Conservation (phyloP, 1,140 invertebrate species). For the Trichonephila inaurata region DNA sequence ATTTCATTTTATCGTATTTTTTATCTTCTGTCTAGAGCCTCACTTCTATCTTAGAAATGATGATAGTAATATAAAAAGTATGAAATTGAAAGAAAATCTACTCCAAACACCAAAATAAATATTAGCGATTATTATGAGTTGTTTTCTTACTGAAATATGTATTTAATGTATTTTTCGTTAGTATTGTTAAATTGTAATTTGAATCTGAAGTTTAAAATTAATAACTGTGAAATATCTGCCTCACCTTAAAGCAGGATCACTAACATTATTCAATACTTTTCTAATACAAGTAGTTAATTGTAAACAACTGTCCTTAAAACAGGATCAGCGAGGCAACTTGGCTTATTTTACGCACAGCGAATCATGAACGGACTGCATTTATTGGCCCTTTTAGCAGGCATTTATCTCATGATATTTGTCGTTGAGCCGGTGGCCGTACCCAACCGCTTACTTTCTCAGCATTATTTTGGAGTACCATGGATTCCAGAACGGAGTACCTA, state of each 20-base stretch:
- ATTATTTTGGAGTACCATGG: constrained; percentile 72
- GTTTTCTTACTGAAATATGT: too few relatives aligned
- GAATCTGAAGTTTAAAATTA: too few relatives aligned
- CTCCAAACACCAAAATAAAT: too few relatives aligned
- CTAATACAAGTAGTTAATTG: constrained; percentile 14
- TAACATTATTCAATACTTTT: neutral
- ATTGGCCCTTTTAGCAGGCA: constrained; percentile 60
- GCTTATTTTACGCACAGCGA: constrained; percentile 63
- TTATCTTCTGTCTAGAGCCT: too few relatives aligned
- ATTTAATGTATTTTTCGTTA: too few relatives aligned
- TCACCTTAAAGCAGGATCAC: neutral
- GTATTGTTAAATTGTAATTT: too few relatives aligned
- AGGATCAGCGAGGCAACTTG: constrained; percentile 56
- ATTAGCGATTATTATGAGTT: too few relatives aligned
- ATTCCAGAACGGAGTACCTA: constrained; percentile 42
- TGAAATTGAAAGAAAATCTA: too few relatives aligned
- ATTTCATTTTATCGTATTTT: neutral
- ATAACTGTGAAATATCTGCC: too few relatives aligned
- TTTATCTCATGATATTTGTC: constrained; percentile 76
- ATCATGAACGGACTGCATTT: constrained; percentile 60
- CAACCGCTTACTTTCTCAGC: constrained; percentile 34
- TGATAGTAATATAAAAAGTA: too few relatives aligned
- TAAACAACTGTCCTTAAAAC: constrained; percentile 37
- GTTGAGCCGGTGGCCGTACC: constrained; percentile 72
- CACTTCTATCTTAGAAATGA: too few relatives aligned